Evolutionary conservation across 1,140 invertebrate species (phyloP).

Genomic region (Lepidurus packardi): DNA sequence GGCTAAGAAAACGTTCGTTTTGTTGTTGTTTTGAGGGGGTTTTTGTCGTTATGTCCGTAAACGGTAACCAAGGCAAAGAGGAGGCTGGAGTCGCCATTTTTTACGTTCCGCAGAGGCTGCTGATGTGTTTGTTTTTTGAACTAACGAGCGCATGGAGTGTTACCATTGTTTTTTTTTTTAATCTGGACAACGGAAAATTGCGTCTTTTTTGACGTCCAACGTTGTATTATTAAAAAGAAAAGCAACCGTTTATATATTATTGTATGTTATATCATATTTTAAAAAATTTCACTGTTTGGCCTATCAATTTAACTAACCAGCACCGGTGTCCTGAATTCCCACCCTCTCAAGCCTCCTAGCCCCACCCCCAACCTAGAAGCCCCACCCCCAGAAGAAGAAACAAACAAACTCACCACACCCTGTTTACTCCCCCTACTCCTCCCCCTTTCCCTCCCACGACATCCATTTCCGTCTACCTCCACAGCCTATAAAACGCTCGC

Average conservation of each 20-base stretch:
- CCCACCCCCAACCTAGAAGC: not conserved
- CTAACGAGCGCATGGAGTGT: not conserved
- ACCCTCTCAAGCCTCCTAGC: not conserved
- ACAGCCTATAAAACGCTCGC: conserved; percentile 21
- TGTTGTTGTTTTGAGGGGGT: not conserved
- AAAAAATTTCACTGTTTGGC: not conserved
- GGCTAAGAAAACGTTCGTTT: not conserved
- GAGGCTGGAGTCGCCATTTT: conserved; percentile 20
- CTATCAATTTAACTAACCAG: not conserved
- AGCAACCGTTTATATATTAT: not conserved
- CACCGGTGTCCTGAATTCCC: not conserved
- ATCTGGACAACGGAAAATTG: conserved; percentile 1
- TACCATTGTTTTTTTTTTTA: not conserved
- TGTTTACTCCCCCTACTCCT: not conserved
- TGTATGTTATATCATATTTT: conserved; percentile 12
- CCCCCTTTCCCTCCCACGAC: not conserved
- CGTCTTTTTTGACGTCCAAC: not conserved
- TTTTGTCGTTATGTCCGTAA: not conserved
- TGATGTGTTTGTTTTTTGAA: conserved; percentile 3
- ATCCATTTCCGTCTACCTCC: conserved; percentile 21
- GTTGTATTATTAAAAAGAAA: conserved; percentile 10
- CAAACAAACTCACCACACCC: not conserved
- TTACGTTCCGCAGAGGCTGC: conserved; percentile 17
- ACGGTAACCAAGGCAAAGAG: conserved; percentile 16
- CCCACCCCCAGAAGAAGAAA: no score